Evolutionary conservation across 2,888 invertebrate species (phyloP).

Genomic region (Cyaniris semiargus): DNA sequence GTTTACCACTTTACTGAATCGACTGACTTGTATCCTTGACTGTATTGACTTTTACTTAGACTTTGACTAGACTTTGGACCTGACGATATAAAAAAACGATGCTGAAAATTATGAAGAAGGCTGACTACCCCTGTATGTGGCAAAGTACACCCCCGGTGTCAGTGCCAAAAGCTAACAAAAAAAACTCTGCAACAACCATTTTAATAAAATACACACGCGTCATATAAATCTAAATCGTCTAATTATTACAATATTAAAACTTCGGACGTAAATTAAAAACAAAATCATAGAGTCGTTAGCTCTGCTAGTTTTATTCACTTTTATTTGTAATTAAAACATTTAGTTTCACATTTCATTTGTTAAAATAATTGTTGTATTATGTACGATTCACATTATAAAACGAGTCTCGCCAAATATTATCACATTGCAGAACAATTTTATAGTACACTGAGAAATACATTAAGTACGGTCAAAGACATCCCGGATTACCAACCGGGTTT

Average conservation of each 20-base stretch:
- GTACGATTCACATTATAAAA: neutral
- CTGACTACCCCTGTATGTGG: too few relatives aligned
- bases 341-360: neutral
- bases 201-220: neutral
- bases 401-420: neutral
- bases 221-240: neutral
- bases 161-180: too few relatives aligned
- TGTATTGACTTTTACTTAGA: too few relatives aligned
- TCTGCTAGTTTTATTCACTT: neutral
- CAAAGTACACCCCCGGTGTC: too few relatives aligned
- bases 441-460: neutral
- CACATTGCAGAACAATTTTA: neutral
- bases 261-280: neutral
- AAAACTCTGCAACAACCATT: neutral
- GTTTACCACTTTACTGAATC: too few relatives aligned
- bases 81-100: too few relatives aligned
- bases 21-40: too few relatives aligned
- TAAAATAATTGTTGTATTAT: neutral
- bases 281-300: neutral
- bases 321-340: neutral
- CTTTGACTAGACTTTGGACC: too few relatives aligned
- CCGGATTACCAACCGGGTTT: too few relatives aligned
- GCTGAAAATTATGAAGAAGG: too few relatives aligned
- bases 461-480: too few relatives aligned
- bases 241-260: neutral